These are phyloP conservation scores for Thermophis baileyi DNA, from an alignment of 2,113 vertebrate species.

Conservation along the genomic window DNA sequence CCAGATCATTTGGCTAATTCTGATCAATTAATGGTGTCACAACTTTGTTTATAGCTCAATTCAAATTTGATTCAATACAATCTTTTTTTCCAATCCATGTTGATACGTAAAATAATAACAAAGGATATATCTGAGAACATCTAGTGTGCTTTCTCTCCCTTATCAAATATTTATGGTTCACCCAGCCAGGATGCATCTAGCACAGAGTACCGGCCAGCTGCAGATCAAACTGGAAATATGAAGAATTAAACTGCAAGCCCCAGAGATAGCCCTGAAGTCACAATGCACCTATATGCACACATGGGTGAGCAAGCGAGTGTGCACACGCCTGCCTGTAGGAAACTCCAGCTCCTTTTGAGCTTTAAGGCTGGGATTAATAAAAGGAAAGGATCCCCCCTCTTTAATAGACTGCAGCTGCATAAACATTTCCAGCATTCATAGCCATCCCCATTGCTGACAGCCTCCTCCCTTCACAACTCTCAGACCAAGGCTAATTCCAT, in stretches of 20 bases:
- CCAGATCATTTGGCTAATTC: background rate
- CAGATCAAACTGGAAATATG: background rate
- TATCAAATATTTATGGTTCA: too few relatives aligned
- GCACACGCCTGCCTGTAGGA: background rate
- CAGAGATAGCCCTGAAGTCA: background rate
- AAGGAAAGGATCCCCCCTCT: slow-evolving; percentile 49
- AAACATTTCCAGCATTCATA: slow-evolving; percentile 72
- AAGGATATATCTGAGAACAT: background rate
- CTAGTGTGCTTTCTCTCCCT: background rate
- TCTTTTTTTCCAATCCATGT: background rate
- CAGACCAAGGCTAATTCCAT: slow-evolving; percentile 61
- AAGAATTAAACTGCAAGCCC: background rate
- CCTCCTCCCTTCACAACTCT: slow-evolving; percentile 54
- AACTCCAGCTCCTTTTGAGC: slow-evolving; percentile 45
- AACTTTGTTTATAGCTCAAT: background rate
- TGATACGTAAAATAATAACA: background rate
- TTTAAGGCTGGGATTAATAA: slow-evolving; percentile 67
- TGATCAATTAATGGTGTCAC: background rate
- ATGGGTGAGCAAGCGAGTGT: background rate
- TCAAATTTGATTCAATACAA: background rate
- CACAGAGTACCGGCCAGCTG: background rate
- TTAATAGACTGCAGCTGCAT: slow-evolving; percentile 72
- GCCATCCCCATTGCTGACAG: slow-evolving; percentile 29
- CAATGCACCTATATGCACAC: background rate
- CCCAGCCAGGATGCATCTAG: background rate